Conservation (phyloP, 2,888 invertebrate species). For the Drosophila algonquin region DNA sequence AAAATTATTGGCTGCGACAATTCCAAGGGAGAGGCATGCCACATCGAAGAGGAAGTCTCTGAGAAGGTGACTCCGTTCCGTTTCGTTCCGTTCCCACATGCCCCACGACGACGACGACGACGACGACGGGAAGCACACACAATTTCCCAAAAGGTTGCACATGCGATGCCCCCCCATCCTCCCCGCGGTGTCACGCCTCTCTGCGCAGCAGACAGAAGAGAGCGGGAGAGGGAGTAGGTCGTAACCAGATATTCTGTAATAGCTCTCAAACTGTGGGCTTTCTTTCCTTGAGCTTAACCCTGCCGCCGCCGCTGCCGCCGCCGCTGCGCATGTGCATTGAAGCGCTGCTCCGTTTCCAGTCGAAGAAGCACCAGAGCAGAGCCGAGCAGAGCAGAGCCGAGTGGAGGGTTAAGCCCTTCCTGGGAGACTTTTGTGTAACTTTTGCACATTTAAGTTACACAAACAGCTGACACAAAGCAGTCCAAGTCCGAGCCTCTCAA, state of each 20-base stretch:
- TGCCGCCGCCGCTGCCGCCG: conserved; percentile 9
- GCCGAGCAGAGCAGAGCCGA: not conserved
- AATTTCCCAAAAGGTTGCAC: conserved; percentile 27
- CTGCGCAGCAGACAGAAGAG: conserved; percentile 23
- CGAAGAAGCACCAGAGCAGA: conserved; percentile 55
- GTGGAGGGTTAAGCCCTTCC: conserved; percentile 13
- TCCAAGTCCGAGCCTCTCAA: conserved; percentile 45
- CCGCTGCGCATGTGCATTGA: conserved; percentile 71
- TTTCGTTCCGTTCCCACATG: conserved; percentile 53
- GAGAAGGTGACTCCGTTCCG: conserved; percentile 21
- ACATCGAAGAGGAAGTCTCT: conserved; percentile 1
- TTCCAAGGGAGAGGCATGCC: conserved; percentile 44
- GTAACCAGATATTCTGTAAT: conserved; percentile 43
- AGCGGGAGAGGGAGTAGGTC: not conserved
- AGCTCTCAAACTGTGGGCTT: conserved; percentile 3
- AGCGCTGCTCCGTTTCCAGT: conserved; percentile 72
- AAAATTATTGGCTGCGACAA: conserved; percentile 64
- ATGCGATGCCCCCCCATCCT: not conserved
- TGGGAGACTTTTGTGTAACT: conserved; percentile 57
- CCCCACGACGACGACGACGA: conserved; percentile 47
- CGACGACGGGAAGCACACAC: conserved; percentile 37
- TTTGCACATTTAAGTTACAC: conserved; percentile 76
- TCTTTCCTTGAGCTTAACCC: conserved; percentile 43
- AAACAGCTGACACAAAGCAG: conserved; percentile 74
- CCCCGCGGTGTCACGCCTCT: conserved; percentile 50